Conservation (phyloP, 2,888 invertebrate species). For the Pterostichus madidus region DNA sequence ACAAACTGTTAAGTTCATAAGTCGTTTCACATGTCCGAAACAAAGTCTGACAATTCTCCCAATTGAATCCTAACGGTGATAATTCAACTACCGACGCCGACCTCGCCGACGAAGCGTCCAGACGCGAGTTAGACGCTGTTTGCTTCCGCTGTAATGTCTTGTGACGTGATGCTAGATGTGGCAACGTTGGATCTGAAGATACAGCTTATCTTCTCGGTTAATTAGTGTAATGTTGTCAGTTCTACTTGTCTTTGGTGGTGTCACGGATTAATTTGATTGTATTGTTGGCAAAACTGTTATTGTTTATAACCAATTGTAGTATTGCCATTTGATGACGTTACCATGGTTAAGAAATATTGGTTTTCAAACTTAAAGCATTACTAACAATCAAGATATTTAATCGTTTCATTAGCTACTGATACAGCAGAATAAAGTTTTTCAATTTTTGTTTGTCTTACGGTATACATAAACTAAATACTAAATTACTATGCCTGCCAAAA, state of each 20-base stretch:
- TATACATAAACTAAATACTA: no score
- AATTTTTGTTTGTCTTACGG: no score
- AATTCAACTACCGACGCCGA: slow-evolving; percentile 58
- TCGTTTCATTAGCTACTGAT: no score
- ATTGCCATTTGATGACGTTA: no score
- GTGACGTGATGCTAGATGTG: background rate
- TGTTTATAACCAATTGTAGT: slow-evolving; percentile 11
- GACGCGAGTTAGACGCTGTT: no score
- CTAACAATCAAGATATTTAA: no score
- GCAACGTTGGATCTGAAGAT: no score
- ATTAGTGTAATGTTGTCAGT: slow-evolving; percentile 23
- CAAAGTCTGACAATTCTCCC: slow-evolving; percentile 65
- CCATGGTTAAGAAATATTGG: no score
- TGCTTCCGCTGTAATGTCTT: background rate
- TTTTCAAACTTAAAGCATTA: no score
- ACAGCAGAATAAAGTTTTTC: no score
- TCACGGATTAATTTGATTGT: background rate
- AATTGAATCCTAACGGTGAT: slow-evolving; percentile 63
- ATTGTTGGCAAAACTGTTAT: slow-evolving; percentile 27
- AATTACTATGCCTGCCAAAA: no score
- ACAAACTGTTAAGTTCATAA: slow-evolving; percentile 67
- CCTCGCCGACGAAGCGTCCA: background rate
- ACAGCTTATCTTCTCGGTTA: slow-evolving; percentile 6
- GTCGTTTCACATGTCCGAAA: slow-evolving; percentile 65
- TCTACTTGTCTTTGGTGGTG: background rate